A percentile compares a stretch with the other conserved stretches of the same genome.
phyloP scores from a whole-genome alignment of 2,113 vertebrate species.

The Haplochromis burtoni region DNA sequence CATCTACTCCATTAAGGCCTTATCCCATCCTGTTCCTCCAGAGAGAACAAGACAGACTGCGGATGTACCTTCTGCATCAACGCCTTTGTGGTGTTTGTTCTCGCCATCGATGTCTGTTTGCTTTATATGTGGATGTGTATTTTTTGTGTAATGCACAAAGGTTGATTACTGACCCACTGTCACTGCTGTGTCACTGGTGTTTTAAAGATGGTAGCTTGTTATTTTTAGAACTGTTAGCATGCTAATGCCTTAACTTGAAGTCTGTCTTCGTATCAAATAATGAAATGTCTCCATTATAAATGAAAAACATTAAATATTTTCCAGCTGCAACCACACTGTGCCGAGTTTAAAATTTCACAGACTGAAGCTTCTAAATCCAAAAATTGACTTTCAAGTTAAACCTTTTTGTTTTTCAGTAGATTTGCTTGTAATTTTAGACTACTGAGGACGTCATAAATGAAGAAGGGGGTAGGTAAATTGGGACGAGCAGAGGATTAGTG shows the following conservation, averaged over 20 bases:
- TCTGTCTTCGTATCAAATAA: not conserved
- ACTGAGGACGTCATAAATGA: not conserved
- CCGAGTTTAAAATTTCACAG: not conserved
- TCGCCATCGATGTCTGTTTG: not conserved
- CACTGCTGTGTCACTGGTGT: not conserved
- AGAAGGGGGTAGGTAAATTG: not conserved
- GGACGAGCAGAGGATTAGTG: not conserved
- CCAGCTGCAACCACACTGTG: not conserved
- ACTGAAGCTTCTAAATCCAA: not conserved
- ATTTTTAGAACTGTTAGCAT: not conserved
- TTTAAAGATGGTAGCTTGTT: not conserved
- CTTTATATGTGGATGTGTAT: not conserved
- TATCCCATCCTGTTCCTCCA: slow-evolving; percentile 9
- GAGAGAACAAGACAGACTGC: not conserved
- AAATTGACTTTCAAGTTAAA: not conserved
- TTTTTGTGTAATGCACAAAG: not conserved
- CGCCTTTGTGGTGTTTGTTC: not conserved
- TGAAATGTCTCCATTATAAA: not conserved
- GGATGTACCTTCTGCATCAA: slow-evolving; percentile 23
- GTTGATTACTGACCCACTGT: not conserved
- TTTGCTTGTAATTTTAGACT: not conserved
- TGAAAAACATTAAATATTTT: slow-evolving; percentile 8
- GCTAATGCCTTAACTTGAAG: not conserved
- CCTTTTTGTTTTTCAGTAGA: not conserved
- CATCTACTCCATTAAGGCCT: slow-evolving; percentile 43